Evolutionary conservation across 2,113 vertebrate genomes (phyloP).

Genomic region (Thinocorus orbignyianus): DNA sequence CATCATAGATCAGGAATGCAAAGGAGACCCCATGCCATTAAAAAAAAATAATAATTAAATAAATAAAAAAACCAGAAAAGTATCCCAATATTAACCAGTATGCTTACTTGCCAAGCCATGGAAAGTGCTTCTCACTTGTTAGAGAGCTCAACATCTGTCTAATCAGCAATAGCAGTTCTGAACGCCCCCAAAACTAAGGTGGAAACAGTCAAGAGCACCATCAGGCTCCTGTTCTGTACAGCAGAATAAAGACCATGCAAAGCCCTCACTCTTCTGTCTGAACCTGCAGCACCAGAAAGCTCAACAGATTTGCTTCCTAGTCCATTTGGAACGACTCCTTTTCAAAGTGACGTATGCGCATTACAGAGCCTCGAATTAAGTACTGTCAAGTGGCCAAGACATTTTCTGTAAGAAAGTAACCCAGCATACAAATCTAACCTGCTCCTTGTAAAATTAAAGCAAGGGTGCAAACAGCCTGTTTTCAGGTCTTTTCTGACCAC

Average conservation of each 20-base stretch:
- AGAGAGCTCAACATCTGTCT: background rate
- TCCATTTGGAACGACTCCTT: background rate
- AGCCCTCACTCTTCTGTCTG: background rate
- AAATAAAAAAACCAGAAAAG: background rate
- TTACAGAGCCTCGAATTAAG: background rate
- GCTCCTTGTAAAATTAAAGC: background rate
- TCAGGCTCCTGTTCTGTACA: accelerated
- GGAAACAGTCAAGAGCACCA: background rate
- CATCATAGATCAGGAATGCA: slow-evolving; percentile 54
- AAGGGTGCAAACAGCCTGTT: background rate
- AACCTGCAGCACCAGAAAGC: background rate
- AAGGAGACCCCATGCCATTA: slow-evolving; percentile 54
- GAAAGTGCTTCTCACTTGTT: background rate
- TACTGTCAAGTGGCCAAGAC: background rate
- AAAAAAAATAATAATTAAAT: background rate
- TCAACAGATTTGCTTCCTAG: background rate
- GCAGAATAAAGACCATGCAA: background rate
- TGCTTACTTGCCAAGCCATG: background rate
- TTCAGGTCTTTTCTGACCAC: background rate
- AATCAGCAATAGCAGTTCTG: background rate
- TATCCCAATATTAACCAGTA: background rate
- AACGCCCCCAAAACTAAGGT: background rate
- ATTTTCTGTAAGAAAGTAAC: background rate
- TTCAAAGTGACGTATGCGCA: background rate
- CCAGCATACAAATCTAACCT: background rate